These are phyloP conservation scores for Xanthorhoe designata DNA, from an alignment of 2,888 invertebrate genomes.

Conservation along the genomic window DNA sequence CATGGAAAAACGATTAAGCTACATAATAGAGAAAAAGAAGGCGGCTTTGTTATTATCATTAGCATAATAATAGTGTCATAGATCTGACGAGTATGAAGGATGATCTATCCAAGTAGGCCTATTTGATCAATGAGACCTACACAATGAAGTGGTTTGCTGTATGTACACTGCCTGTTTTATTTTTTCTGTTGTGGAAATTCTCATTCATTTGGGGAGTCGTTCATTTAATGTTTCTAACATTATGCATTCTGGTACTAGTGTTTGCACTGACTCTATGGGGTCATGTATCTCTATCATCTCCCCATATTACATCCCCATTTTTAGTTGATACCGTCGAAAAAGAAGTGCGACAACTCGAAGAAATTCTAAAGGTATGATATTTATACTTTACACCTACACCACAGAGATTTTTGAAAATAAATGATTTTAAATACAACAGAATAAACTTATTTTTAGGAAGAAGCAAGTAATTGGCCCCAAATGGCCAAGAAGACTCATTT, in stretches of 20 bases:
- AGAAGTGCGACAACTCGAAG: conserved; percentile 86
- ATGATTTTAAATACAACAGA: not conserved
- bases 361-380: conserved; percentile 85
- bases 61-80: not conserved
- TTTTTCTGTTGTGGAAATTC: conserved; percentile 67
- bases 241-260: conserved; percentile 60
- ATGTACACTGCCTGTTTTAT: conserved; percentile 59
- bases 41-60: not conserved
- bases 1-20: not conserved
- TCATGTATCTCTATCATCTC: conserved; percentile 87
- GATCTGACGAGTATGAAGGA: not conserved
- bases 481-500: conserved; percentile 83
- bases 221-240: conserved; percentile 63
- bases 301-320: conserved; percentile 87
- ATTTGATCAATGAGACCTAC: conserved; percentile 10
- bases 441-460: conserved; percentile 62
- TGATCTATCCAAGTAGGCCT: conserved; percentile 1
- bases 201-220: conserved; percentile 65
- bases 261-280: conserved; percentile 84
- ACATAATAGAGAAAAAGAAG: not conserved
- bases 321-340: conserved; percentile 86
- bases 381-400: not conserved
- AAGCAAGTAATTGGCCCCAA: conserved; percentile 72
- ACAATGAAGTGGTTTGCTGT: conserved; percentile 67
- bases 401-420: not conserved